Base-by-base conservation (phyloP, 2,113 vertebrate species). In the Zosterops hypoxanthus region DNA sequence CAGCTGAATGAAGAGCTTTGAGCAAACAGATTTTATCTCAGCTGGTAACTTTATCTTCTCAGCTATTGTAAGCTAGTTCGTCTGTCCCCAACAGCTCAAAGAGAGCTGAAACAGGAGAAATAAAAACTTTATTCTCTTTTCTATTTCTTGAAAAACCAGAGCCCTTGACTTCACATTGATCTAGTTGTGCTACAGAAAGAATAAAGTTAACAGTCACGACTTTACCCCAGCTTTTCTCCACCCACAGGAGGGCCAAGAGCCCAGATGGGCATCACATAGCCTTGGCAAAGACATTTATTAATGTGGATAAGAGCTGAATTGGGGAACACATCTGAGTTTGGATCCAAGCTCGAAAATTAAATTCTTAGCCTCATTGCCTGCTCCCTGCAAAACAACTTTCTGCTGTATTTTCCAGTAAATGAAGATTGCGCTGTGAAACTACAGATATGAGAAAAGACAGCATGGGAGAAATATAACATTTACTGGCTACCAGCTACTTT, bases 121-220 rank as follows among this genome's bases (percentile, higher is more conserved):
- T 49, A 33, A 73, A 94, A 92, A 81, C 47, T 72, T 72, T 31
- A 46, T 61, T 88, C 46, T 94, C 95, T 95, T 85, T 94, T 94
- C 39, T 36, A 28, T 64, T 96, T 96, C 94, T 95, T 94, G 60
- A 84, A 63, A 88, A 39, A 81, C 12, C 22, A 59, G 72, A 56
- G 53, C 20, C 88, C 10, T 18, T 81, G 59, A 94, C 63, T 96
- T 96, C 73, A 50, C 14, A 1, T 39, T 59, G 39, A 87, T 82
- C 16, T 52, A 68, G 41, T 80, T 34, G 46, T 16, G 23, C 10
- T 69, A n/a, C 17, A 52, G 56, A 72, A 90, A 85, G 19, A 81
- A 72, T 26, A 65, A 65, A 77, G 22, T 46, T 44, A 84, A 60
- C 23, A 78, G 31, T 8, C 4, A 11, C 1, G 1, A 10, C 14